Evolutionary conservation across 2,797 vertebrate species (phyloP).

Genomic region (Notolabrus celidotus): DNA sequence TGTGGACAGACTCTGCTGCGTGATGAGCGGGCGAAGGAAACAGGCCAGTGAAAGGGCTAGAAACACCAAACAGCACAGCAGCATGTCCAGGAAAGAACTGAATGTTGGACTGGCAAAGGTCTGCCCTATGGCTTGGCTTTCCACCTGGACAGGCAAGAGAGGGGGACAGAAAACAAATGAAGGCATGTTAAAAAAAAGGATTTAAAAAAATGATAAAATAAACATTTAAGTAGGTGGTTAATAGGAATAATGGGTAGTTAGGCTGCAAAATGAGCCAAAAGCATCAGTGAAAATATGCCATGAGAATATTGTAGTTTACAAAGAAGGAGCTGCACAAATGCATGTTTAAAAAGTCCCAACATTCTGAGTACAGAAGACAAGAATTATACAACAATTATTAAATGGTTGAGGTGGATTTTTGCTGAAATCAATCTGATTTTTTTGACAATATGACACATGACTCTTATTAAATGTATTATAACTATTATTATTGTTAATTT

Average conservation of each 20-base stretch:
- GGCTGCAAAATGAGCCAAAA: too few species aligned
- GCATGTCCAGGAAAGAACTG: constrained; percentile 95
- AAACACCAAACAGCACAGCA: constrained; percentile 92
- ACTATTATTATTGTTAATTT: too few species aligned
- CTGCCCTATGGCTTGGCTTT: constrained; percentile 86
- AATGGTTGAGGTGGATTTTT: too few species aligned
- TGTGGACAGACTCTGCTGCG: constrained; percentile 77
- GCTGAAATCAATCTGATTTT: too few species aligned
- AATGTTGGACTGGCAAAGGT: constrained; percentile 96
- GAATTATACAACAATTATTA: too few species aligned
- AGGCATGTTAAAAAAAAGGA: background rate
- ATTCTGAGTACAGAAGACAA: too few species aligned
- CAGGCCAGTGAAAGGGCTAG: constrained; percentile 93
- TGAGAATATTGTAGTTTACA: background rate
- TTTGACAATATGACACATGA: background rate
- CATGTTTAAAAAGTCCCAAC: too few species aligned
- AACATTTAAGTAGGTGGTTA: background rate
- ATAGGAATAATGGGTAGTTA: background rate
- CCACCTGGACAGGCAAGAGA: constrained; percentile 70
- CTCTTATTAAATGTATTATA: too few species aligned
- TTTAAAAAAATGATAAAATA: background rate
- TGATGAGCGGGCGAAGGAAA: constrained; percentile 89
- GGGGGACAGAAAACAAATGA: background rate
- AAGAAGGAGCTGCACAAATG: background rate
- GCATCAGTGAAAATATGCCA: too few species aligned